Percentiles rank a stretch among this genome's conserved stretches.
These are phyloP conservation scores for Sebastes baramenuke DNA, from an alignment of 2,797 vertebrate species.

Conservation along the genomic window DNA sequence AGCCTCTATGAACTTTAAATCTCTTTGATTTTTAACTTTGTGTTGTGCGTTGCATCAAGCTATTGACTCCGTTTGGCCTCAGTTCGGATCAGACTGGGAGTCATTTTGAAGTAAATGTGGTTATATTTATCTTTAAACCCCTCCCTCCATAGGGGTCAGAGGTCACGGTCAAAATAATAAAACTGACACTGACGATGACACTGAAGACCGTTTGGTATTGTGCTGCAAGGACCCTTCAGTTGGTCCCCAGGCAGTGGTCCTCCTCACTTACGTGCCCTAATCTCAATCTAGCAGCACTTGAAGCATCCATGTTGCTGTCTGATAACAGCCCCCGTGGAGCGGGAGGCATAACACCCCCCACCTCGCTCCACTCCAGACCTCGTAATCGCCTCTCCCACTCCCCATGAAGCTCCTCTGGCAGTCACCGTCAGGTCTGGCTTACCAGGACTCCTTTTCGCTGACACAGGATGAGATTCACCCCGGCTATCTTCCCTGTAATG, in stretches of 20 bases:
- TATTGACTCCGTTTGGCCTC: background rate
- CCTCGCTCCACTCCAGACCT: slow-evolving; percentile 25
- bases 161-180: background rate
- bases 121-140: background rate
- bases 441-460: slow-evolving; percentile 27
- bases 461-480: slow-evolving; percentile 32
- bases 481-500: slow-evolving; percentile 12
- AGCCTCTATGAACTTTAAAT: background rate
- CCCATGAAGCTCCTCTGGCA: slow-evolving; percentile 34
- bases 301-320: slow-evolving; percentile 43
- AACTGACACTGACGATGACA: background rate
- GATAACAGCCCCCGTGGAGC: slow-evolving; percentile 50
- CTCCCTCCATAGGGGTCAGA: too few relatives aligned
- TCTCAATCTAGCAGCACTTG: slow-evolving; percentile 27
- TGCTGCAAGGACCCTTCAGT: slow-evolving; percentile 24
- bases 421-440: slow-evolving; percentile 31
- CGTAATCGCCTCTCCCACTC: slow-evolving; percentile 29
- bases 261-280: slow-evolving; percentile 25
- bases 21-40: background rate
- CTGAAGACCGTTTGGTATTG: background rate
- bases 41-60: background rate
- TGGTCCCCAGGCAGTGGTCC: background rate
- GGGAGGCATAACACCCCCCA: slow-evolving; percentile 26
- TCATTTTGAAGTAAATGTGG: background rate
- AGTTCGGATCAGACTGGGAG: background rate